phyloP scores from a whole-genome alignment of 2,113 vertebrate species.

The Choloepus hoffmanni region DNA sequence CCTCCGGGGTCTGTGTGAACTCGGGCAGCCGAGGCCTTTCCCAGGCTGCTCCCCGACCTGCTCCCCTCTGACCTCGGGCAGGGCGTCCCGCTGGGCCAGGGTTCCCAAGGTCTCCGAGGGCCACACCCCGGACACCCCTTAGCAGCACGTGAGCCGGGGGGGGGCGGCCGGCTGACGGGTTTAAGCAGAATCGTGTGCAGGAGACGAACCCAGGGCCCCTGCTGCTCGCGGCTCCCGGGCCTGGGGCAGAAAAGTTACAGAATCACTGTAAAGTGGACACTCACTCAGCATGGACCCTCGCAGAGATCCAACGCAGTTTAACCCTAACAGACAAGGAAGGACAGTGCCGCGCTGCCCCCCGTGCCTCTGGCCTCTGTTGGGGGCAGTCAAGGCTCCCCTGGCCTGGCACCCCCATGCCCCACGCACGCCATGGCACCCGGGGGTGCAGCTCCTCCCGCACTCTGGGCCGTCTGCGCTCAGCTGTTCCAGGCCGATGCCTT shows the following conservation, averaged over 20 bases:
- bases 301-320: not conserved
- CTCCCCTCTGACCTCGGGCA: not conserved
- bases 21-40: no score
- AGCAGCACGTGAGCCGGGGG: not conserved
- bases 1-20: no score
- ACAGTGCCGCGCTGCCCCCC: not conserved
- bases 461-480: no score
- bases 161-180: no score
- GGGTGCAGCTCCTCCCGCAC: no score
- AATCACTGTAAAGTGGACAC: conserved; percentile 32
- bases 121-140: conserved; percentile 47
- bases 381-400: no score
- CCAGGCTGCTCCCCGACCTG: not conserved
- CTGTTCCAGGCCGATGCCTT: no score
- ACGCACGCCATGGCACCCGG: no score
- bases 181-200: conserved; percentile 57
- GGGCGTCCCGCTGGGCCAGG: no score
- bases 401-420: no score
- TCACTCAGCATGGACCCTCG: not conserved
- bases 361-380: no score
- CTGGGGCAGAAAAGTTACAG: conserved; percentile 71
- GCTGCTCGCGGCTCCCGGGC: conserved; percentile 73
- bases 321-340: not conserved
- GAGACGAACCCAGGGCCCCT: conserved; percentile 54
- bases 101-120: not conserved